A percentile compares a stretch with the other conserved stretches of the same genome.
Conservation (phyloP, 2,113 vertebrate species). For the Psittacus erithacus region DNA sequence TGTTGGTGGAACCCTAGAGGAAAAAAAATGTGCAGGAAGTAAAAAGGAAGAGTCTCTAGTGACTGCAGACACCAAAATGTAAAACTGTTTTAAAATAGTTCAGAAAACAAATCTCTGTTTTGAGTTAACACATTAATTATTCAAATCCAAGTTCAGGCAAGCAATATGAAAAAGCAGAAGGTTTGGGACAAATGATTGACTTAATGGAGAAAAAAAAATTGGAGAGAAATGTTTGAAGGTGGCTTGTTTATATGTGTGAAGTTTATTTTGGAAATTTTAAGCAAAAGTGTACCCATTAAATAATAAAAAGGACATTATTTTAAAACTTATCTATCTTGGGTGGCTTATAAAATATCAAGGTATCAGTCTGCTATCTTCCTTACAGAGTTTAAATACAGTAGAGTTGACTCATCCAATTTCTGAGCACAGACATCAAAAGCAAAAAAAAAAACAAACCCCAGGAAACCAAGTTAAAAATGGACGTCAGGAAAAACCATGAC, state of each 20-base stretch:
- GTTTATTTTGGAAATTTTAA: background rate
- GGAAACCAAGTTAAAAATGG: background rate
- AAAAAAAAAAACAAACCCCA: background rate
- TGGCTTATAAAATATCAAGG: background rate
- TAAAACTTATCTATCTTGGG: background rate
- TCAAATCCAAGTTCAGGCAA: background rate
- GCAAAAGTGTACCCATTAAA: background rate
- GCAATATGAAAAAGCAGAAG: background rate
- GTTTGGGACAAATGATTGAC: background rate
- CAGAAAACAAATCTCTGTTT: background rate
- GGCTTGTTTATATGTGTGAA: background rate
- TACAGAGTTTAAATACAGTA: background rate
- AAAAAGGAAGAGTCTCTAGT: background rate
- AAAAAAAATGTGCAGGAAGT: background rate
- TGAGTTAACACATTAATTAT: background rate
- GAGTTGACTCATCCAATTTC: background rate
- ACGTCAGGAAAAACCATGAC: background rate
- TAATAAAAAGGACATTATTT: background rate
- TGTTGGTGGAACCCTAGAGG: rapidly evolving
- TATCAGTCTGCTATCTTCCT: background rate
- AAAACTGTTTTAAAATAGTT: background rate
- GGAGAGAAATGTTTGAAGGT: background rate
- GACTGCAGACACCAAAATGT: background rate
- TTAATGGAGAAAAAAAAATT: background rate
- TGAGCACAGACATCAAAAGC: background rate